Conservation (phyloP, 1,140 invertebrate genomes). For the Carposina sasakii region DNA sequence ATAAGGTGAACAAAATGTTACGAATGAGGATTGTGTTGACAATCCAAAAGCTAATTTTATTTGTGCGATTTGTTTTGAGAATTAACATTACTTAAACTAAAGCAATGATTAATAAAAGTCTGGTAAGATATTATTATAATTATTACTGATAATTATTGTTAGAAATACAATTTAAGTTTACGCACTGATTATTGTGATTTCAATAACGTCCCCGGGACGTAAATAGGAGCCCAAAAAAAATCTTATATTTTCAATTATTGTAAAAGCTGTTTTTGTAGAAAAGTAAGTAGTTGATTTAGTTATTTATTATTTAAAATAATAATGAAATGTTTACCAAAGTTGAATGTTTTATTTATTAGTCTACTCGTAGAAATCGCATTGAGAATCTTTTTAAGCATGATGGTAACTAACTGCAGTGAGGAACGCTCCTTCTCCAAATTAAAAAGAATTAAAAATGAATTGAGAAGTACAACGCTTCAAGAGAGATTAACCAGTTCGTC, state of each 20-base stretch:
- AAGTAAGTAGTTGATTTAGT: too few species aligned
- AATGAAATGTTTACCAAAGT: too few species aligned
- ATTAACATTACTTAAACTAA: too few species aligned
- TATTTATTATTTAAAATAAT: too few species aligned
- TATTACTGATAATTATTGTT: too few species aligned
- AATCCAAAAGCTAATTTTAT: conserved; percentile 1
- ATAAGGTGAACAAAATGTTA: conserved; percentile 6
- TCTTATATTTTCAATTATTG: conserved; percentile 10
- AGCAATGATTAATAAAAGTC: too few species aligned
- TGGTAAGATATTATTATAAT: too few species aligned
- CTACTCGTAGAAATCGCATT: conserved; percentile 35
- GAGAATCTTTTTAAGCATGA: conserved; percentile 31
- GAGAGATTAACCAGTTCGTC: conserved; percentile 26
- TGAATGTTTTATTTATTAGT: too few species aligned
- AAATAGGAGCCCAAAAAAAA: conserved; percentile 11
- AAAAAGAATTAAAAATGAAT: conserved; percentile 34
- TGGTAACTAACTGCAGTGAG: conserved; percentile 31
- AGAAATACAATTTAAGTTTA: conserved; percentile 16
- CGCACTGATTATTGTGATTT: conserved; percentile 21
- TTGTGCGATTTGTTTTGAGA: too few species aligned
- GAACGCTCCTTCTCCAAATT: conserved; percentile 33
- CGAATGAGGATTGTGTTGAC: conserved; percentile 8
- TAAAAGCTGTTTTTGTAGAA: conserved; percentile 19
- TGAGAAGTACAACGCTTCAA: conserved; percentile 29
- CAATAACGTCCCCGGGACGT: conserved; percentile 19